phyloP scores from a whole-genome alignment of 2,797 vertebrate genomes.

The Siniperca undulata region DNA sequence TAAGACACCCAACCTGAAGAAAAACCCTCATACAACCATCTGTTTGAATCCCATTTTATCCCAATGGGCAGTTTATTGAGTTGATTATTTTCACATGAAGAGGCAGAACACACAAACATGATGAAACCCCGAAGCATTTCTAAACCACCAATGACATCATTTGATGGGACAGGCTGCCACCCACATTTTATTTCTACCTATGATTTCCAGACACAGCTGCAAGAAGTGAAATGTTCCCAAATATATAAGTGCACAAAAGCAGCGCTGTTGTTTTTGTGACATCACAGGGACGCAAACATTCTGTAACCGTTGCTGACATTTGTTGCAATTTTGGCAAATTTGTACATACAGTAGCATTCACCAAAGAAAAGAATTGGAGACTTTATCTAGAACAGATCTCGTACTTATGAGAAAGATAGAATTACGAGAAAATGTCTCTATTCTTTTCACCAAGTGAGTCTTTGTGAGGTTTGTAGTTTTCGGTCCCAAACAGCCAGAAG shows the following conservation, averaged over 20 bases:
- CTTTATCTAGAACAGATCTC: background rate
- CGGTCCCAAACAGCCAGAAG: background rate
- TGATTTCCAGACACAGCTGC: background rate
- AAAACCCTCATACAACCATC: background rate
- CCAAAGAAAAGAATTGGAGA: background rate
- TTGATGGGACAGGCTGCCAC: background rate
- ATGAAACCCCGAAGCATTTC: background rate
- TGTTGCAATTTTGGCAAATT: background rate
- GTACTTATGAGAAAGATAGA: background rate
- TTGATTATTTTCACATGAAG: background rate
- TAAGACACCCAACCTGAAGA: background rate
- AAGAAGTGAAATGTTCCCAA: background rate
- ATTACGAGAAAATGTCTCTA: background rate
- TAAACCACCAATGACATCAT: background rate
- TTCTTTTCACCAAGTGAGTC: too few species aligned
- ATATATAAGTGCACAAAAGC: background rate
- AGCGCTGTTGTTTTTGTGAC: background rate
- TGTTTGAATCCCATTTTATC: slow-evolving; percentile 27
- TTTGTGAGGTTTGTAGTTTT: too few species aligned
- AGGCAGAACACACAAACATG: slow-evolving; percentile 21
- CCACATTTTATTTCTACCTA: background rate
- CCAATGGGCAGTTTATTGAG: slow-evolving; percentile 8
- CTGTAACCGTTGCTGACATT: background rate
- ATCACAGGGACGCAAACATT: background rate
- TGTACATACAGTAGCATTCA: background rate